Conservation (phyloP, 2,888 invertebrate species). For the Dicyrtoma fusca region DNA sequence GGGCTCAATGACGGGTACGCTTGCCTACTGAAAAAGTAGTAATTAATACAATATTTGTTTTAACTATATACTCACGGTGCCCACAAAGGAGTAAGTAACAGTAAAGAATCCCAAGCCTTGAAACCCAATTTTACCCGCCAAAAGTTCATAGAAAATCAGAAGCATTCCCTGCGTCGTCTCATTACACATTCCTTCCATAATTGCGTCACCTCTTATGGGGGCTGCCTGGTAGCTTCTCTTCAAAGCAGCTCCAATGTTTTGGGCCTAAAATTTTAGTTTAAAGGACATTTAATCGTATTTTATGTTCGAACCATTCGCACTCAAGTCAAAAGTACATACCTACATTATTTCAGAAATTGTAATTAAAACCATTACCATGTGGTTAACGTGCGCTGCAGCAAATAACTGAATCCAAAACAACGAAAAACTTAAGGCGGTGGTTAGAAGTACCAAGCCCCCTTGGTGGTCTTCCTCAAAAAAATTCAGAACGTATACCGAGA, state of each 20-base stretch:
- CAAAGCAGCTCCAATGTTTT: not conserved
- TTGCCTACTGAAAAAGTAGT: too few relatives aligned
- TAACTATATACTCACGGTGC: slow-evolving; percentile 22
- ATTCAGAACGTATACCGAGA: not conserved
- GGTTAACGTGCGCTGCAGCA: not conserved
- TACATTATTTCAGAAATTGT: too few relatives aligned
- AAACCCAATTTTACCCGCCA: slow-evolving; percentile 21
- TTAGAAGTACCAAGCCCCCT: not conserved
- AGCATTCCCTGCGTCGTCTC: slow-evolving; percentile 31
- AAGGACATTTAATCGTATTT: too few relatives aligned
- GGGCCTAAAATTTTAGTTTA: not conserved
- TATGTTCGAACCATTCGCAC: too few relatives aligned
- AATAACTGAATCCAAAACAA: not conserved
- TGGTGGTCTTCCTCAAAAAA: not conserved
- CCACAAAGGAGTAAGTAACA: slow-evolving; percentile 34
- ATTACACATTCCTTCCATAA: not conserved
- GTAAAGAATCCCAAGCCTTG: slow-evolving; percentile 31
- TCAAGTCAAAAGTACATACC: too few relatives aligned
- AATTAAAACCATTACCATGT: too few relatives aligned
- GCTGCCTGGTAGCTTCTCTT: not conserved
- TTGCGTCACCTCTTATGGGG: too few relatives aligned
- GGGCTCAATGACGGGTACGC: too few relatives aligned
- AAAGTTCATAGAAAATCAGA: slow-evolving; percentile 11
- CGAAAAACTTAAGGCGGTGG: not conserved
- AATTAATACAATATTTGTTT: too few relatives aligned